These are phyloP conservation scores for Coptodon rendalli DNA, from an alignment of 2,113 vertebrate species.

Conservation along the genomic window DNA sequence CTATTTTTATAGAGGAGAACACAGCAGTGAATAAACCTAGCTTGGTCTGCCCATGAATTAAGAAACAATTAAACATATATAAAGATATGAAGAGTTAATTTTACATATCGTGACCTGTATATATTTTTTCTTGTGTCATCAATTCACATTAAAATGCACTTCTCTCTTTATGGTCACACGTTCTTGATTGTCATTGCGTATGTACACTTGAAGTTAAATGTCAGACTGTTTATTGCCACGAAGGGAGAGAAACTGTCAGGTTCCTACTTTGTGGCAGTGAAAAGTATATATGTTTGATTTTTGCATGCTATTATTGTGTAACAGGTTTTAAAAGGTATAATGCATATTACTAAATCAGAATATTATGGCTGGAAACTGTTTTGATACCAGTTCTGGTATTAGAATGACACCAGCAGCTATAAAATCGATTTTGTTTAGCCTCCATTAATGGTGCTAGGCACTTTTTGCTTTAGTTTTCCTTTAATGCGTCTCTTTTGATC, in stretches of 20 bases:
- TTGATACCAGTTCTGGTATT: not conserved
- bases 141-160: slow-evolving; percentile 1
- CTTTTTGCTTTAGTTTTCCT: not conserved
- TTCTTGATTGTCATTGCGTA: not conserved
- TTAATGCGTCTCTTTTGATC: not conserved
- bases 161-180: not conserved
- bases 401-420: slow-evolving; percentile 14
- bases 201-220: not conserved
- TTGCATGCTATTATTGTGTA: slow-evolving; percentile 29
- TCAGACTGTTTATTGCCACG: not conserved
- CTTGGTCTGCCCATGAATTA: not conserved
- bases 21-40: not conserved
- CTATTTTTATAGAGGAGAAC: slow-evolving; percentile 27
- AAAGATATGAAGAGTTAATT: not conserved
- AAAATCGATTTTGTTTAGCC: not conserved
- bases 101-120: not conserved
- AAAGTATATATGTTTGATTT: slow-evolving; percentile 14
- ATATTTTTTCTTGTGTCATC: not conserved
- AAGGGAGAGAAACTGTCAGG: not conserved
- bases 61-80: not conserved
- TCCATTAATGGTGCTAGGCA: slow-evolving; percentile 21
- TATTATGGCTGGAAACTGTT: slow-evolving; percentile 5
- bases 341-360: not conserved
- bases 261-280: not conserved
- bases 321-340: not conserved